Conservation (phyloP, 1,140 invertebrate species). For the Apis laboriosa region DNA sequence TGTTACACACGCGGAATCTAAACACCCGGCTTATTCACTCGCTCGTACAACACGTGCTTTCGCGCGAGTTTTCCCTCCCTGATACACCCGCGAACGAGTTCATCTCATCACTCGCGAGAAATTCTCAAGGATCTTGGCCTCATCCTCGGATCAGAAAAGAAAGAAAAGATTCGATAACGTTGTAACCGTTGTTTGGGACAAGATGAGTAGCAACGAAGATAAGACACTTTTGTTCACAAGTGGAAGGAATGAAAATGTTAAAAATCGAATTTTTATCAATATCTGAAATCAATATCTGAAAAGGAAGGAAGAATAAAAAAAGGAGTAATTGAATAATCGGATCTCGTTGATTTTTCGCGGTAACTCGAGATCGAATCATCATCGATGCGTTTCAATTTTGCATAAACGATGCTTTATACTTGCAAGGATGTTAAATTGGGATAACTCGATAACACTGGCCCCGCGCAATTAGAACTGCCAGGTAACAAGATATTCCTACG, state of each 20-base stretch:
- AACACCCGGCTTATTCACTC: conserved; percentile 50
- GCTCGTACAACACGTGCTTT: background rate
- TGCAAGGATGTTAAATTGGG: conserved; percentile 23
- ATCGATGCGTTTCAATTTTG: background rate
- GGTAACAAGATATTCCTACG: conserved; percentile 49
- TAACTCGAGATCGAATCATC: background rate
- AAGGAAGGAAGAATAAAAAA: background rate
- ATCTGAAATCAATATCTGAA: too few species aligned
- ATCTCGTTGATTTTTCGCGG: too few species aligned
- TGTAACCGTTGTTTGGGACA: too few species aligned
- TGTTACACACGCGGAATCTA: conserved; percentile 64
- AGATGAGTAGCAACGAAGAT: too few species aligned
- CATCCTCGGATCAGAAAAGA: too few species aligned
- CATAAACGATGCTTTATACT: conserved; percentile 17
- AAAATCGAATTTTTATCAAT: too few species aligned
- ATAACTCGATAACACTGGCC: conserved; percentile 37
- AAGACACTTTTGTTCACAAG: too few species aligned
- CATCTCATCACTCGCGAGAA: too few species aligned
- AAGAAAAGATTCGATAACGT: too few species aligned
- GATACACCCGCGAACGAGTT: too few species aligned
- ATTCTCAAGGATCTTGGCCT: background rate
- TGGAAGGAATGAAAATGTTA: too few species aligned
- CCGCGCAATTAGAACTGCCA: conserved; percentile 40
- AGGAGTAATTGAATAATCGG: background rate
- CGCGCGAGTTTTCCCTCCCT: background rate